Evolutionary conservation across 2,797 vertebrate species (phyloP).

Genomic region (Rhincodon typus): DNA sequence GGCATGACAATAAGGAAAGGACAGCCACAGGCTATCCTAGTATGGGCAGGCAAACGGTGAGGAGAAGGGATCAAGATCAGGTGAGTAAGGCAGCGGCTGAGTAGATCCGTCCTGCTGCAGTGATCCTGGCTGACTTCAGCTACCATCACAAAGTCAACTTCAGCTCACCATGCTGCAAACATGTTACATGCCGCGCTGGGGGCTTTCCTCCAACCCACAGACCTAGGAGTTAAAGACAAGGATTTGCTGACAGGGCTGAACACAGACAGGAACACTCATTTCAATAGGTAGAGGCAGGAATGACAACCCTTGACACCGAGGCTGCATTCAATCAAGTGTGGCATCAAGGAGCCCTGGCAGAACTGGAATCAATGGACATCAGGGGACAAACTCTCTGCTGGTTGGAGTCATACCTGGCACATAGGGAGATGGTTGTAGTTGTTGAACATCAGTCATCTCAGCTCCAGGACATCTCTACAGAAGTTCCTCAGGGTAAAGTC

Average conservation of each 20-base stretch:
- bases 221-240: background rate
- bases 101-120: background rate
- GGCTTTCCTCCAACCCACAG: background rate
- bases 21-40: background rate
- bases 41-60: background rate
- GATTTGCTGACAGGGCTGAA: background rate
- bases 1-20: background rate
- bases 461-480: too few species aligned
- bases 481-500: too few species aligned
- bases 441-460: too few species aligned
- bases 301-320: too few species aligned
- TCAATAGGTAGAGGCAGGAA: background rate
- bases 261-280: background rate
- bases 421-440: too few species aligned
- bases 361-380: too few species aligned
- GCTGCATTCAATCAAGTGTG: too few species aligned
- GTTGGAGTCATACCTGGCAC: too few species aligned
- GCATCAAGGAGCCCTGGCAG: too few species aligned
- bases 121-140: background rate
- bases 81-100: background rate
- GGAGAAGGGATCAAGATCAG: background rate
- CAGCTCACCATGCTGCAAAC: background rate
- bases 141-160: background rate
- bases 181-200: too few species aligned
- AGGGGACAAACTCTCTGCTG: too few species aligned